These are phyloP conservation scores for Orthonevra nobilis DNA, from an alignment of 2,888 invertebrate genomes.

Conservation along the genomic window DNA sequence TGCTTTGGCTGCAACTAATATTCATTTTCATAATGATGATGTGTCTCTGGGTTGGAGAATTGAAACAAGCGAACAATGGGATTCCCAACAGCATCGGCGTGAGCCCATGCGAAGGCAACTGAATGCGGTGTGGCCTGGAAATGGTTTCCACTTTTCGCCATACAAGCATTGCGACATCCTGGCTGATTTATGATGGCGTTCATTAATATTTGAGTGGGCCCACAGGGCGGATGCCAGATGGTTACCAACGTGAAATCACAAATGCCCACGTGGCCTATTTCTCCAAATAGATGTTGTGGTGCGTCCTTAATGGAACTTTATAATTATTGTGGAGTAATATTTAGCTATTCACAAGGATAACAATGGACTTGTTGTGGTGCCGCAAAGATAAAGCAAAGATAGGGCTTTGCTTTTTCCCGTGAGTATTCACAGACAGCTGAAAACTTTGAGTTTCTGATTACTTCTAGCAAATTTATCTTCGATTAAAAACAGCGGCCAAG, in stretches of 20 bases:
- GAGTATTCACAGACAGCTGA: too few relatives aligned
- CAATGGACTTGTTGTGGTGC: conserved; percentile 36
- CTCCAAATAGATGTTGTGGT: conserved; percentile 6
- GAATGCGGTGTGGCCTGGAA: conserved; percentile 3
- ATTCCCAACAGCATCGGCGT: too few relatives aligned
- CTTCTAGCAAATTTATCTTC: too few relatives aligned
- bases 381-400: too few relatives aligned
- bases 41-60: too few relatives aligned
- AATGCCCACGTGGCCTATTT: conserved; percentile 22
- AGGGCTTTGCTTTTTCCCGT: conserved; percentile 22
- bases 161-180: not conserved
- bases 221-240: conserved; percentile 12
- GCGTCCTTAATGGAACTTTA: conserved; percentile 43
- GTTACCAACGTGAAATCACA: not conserved
- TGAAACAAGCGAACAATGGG: too few relatives aligned
- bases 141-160: not conserved
- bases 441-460: too few relatives aligned
- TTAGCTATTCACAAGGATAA: not conserved
- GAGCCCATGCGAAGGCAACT: not conserved
- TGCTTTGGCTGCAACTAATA: conserved; percentile 1
- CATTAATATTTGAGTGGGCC: conserved; percentile 47
- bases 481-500: too few relatives aligned
- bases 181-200: conserved; percentile 42
- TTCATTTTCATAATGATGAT: conserved; percentile 10
- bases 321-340: conserved; percentile 24